These are phyloP conservation scores for Limnephilus auricula DNA, from an alignment of 2,888 invertebrate genomes.

Conservation along the genomic window DNA sequence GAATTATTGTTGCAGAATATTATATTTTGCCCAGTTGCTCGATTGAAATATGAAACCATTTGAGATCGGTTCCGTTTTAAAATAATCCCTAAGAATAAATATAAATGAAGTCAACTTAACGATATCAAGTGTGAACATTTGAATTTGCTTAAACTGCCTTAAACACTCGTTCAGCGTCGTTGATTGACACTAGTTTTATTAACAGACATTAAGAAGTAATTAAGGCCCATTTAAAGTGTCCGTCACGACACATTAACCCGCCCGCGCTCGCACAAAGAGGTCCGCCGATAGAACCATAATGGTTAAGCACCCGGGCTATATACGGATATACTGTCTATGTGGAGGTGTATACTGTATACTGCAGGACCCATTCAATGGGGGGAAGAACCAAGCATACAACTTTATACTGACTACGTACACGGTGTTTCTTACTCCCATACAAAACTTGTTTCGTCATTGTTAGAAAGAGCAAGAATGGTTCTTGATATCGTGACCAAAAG, in stretches of 20 bases:
- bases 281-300: background rate
- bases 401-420: background rate
- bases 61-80: background rate
- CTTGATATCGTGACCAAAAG: no score
- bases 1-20: no score
- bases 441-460: no score
- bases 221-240: constrained; percentile 22
- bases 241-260: constrained; percentile 46
- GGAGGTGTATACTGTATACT: background rate
- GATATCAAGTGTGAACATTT: background rate
- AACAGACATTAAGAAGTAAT: constrained; percentile 39
- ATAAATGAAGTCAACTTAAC: background rate
- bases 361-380: background rate
- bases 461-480: no score
- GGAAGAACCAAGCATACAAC: background rate
- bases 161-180: constrained; percentile 12
- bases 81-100: background rate
- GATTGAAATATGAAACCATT: background rate
- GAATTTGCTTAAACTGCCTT: background rate
- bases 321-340: background rate
- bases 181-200: constrained; percentile 40
- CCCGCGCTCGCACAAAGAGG: background rate
- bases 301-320: background rate
- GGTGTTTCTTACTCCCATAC: background rate
- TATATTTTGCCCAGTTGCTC: no score